A percentile compares a stretch with the other conserved stretches of the same genome.
phyloP scores from a whole-genome alignment of 92 coral and sea anemone species.

The Porites cylindrica region DNA sequence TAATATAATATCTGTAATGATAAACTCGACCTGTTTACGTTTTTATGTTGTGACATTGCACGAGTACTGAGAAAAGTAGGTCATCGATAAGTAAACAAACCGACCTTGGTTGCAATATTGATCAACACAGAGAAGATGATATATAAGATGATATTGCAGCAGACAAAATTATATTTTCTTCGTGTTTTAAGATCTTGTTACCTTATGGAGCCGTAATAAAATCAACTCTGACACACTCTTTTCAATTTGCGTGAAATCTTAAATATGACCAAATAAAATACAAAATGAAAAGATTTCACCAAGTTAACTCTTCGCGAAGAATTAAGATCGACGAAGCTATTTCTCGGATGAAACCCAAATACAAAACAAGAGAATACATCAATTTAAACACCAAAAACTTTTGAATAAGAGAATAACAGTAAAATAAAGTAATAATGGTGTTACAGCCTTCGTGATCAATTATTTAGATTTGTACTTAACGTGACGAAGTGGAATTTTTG shows the following conservation, averaged over 20 bases:
- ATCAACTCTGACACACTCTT: background rate
- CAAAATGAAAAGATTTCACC: background rate
- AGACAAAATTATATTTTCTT: background rate
- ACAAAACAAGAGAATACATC: background rate
- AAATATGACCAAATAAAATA: background rate
- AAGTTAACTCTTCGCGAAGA: background rate
- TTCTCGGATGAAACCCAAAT: background rate
- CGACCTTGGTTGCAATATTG: background rate
- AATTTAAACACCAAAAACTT: background rate
- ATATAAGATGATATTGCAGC: background rate
- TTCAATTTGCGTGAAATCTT: background rate
- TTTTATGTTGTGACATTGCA: background rate
- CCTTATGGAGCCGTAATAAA: background rate
- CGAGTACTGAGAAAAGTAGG: background rate
- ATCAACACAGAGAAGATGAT: background rate
- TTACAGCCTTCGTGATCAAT: constrained; percentile 6
- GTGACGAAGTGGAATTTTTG: constrained; percentile 22
- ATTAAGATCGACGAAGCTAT: background rate
- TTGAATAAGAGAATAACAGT: background rate
- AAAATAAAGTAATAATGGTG: constrained; percentile 1
- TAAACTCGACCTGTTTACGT: background rate
- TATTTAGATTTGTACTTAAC: constrained; percentile 16
- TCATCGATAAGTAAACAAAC: constrained; percentile 4
- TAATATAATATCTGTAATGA: background rate
- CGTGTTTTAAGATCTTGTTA: background rate